phyloP scores from a whole-genome alignment of 1,140 invertebrate genomes.

The Holcopasites calliopsidis region DNA sequence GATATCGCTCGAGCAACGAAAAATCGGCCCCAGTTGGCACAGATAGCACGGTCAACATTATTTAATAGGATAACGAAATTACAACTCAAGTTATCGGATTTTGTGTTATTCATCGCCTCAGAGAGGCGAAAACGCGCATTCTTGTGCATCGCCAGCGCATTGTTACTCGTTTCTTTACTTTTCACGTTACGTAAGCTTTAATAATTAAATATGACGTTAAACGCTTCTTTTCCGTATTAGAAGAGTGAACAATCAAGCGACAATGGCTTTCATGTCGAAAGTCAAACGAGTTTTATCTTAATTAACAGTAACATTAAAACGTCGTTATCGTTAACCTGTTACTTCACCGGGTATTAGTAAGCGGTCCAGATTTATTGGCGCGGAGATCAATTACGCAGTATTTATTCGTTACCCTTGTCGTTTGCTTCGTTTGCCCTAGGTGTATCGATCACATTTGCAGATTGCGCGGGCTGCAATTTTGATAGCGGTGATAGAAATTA shows the following conservation, averaged over 20 bases:
- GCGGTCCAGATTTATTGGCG: background rate
- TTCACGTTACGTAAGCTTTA: background rate
- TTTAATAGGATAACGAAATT: constrained; percentile 23
- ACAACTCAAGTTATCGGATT: background rate
- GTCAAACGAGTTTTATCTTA: too few relatives aligned
- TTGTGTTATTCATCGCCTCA: background rate
- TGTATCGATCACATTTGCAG: background rate
- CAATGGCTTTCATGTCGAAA: too few relatives aligned
- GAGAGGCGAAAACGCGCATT: background rate
- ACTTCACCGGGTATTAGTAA: background rate
- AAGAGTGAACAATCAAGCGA: too few relatives aligned
- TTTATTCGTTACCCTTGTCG: background rate
- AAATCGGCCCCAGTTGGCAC: background rate
- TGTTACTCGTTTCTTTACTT: background rate
- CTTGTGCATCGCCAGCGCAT: background rate
- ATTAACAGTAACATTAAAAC: background rate
- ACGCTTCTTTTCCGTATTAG: background rate
- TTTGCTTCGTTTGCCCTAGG: background rate
- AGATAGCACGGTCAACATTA: constrained; percentile 9
- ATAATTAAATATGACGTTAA: too few relatives aligned
- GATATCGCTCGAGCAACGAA: constrained; percentile 10
- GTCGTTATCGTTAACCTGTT: too few relatives aligned
- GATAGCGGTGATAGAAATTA: constrained; percentile 7
- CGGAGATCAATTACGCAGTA: background rate
- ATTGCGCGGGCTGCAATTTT: background rate